Evolutionary conservation across 2,888 invertebrate genomes (phyloP).

Genomic region (Patella depressa): DNA sequence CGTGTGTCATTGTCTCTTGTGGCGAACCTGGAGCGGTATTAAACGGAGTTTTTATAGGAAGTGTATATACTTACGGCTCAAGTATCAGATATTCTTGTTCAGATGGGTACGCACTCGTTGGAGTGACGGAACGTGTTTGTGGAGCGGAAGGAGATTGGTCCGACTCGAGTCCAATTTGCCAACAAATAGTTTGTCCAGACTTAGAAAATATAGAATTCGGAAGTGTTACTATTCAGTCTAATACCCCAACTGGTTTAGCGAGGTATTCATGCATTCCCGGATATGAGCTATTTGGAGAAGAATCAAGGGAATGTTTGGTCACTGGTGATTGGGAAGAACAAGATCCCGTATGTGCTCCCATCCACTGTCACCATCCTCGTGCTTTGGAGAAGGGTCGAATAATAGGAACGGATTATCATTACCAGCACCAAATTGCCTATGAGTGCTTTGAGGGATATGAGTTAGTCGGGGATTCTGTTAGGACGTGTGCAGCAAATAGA

Average conservation of each 20-base stretch:
- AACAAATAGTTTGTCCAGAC: constrained; percentile 13
- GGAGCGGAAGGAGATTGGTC: constrained; percentile 12
- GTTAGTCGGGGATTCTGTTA: constrained; percentile 43
- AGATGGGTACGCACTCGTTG: constrained; percentile 38
- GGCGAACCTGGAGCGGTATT: constrained; percentile 43
- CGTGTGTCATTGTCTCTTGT: constrained; percentile 60
- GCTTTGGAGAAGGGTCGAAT: constrained; percentile 30
- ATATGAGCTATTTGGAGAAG: constrained; percentile 51
- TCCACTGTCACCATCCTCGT: constrained; percentile 40
- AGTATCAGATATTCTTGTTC: constrained; percentile 52
- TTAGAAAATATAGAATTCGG: not conserved
- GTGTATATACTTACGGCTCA: constrained; percentile 55
- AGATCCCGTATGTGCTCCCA: constrained; percentile 45
- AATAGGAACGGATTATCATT: constrained; percentile 24
- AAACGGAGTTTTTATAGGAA: constrained; percentile 72
- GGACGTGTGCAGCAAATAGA: constrained; percentile 49
- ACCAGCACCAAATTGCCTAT: constrained; percentile 26
- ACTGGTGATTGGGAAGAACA: constrained; percentile 56
- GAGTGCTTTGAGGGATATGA: constrained; percentile 36
- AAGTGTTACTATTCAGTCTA: not conserved
- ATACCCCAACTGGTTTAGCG: constrained; percentile 16
- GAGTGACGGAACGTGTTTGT: constrained; percentile 2
- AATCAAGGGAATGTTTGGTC: constrained; percentile 53
- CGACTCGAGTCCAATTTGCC: not conserved
- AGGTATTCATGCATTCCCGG: constrained; percentile 47